These are phyloP conservation scores for Calliopum simillimum DNA, from an alignment of 2,888 invertebrate genomes.

Conservation along the genomic window DNA sequence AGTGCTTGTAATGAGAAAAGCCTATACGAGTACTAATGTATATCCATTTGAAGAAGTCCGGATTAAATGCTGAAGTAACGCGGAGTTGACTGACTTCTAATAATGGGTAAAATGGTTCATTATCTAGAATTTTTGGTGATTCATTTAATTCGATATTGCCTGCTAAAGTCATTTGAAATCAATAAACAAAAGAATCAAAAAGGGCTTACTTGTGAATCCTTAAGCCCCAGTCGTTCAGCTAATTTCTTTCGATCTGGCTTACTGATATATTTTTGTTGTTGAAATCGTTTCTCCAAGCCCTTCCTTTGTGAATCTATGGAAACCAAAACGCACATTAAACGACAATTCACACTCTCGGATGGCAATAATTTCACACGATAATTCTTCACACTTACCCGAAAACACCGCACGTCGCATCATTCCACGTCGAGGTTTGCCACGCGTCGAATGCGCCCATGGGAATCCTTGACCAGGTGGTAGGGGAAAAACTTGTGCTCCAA, in stretches of 20 bases:
- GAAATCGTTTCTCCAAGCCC: constrained; percentile 95
- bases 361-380: constrained; percentile 38
- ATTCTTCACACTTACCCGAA: constrained; percentile 69
- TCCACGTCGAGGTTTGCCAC: constrained; percentile 93
- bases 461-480: constrained; percentile 74
- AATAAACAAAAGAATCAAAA: background rate
- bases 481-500: constrained; percentile 73
- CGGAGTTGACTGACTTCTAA: too few relatives aligned
- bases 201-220: constrained; percentile 91
- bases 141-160: too few relatives aligned
- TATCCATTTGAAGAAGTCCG: too few relatives aligned
- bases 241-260: constrained; percentile 98
- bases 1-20: too few relatives aligned
- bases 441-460: constrained; percentile 91
- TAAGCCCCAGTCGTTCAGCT: constrained; percentile 94
- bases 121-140: too few relatives aligned
- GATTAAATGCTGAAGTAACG: too few relatives aligned
- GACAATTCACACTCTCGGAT: constrained; percentile 18
- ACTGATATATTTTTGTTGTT: constrained; percentile 97
- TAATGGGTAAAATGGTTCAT: too few relatives aligned
- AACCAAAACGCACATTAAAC: constrained; percentile 28
- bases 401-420: constrained; percentile 98
- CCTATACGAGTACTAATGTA: too few relatives aligned
- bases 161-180: background rate
- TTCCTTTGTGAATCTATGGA: constrained; percentile 87